phyloP scores from a whole-genome alignment of 2,113 vertebrate species.

The Chauna torquata region DNA sequence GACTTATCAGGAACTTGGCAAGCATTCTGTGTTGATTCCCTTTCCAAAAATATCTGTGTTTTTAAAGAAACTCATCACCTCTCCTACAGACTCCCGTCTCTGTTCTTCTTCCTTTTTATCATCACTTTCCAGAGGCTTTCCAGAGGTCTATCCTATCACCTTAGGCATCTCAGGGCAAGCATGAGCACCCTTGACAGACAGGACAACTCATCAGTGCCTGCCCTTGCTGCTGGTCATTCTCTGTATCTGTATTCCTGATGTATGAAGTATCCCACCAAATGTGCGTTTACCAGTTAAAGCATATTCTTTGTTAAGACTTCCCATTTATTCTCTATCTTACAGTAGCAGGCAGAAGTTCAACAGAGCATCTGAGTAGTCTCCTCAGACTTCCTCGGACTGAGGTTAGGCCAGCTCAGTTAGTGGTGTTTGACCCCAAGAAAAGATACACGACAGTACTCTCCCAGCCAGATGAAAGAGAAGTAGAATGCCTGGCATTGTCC shows the following conservation, averaged over 20 bases:
- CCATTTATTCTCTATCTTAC: not conserved
- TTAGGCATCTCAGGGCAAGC: not conserved
- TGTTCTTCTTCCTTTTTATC: not conserved
- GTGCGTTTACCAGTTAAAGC: not conserved
- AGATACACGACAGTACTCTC: not conserved
- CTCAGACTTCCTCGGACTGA: not conserved
- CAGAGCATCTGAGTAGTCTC: not conserved
- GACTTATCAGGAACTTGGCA: not conserved
- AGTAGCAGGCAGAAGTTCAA: not conserved
- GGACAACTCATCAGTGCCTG: accelerated
- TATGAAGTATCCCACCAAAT: not conserved
- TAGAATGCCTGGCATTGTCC: not conserved
- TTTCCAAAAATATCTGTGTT: not conserved
- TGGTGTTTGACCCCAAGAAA: not conserved
- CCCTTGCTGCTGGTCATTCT: not conserved
- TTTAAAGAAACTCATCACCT: not conserved
- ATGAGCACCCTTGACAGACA: not conserved
- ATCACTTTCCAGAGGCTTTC: not conserved
- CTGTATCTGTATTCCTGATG: not conserved
- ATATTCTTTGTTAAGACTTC: not conserved
- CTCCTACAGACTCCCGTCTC: not conserved
- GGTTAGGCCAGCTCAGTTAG: not conserved
- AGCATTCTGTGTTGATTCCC: not conserved
- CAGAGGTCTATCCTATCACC: not conserved
- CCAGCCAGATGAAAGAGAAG: not conserved